Evolutionary conservation across 2,797 vertebrate species (phyloP).

Genomic region (Ficedula albicollis): DNA sequence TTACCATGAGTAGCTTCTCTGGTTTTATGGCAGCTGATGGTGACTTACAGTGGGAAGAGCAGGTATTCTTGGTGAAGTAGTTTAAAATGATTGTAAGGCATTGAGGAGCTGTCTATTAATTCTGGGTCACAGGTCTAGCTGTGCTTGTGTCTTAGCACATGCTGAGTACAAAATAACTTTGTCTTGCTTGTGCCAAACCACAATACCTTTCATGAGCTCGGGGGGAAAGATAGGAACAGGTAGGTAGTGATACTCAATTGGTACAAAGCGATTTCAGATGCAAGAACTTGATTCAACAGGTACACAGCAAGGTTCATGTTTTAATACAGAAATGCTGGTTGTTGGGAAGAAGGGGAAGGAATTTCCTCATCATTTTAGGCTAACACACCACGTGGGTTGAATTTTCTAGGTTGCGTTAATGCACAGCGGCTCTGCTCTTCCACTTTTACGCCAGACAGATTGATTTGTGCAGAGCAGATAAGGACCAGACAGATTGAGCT

Average conservation of each 20-base stretch:
- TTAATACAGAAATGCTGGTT: neutral
- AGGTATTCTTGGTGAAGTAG: neutral
- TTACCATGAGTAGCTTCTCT: neutral
- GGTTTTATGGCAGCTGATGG: neutral
- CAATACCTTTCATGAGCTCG: neutral
- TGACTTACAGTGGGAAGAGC: neutral
- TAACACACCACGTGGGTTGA: rapidly evolving
- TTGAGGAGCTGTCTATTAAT: neutral
- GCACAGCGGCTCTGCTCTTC: neutral
- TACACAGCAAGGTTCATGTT: neutral
- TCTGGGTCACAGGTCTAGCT: neutral
- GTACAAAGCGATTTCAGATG: neutral
- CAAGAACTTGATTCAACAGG: neutral
- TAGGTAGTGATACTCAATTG: neutral
- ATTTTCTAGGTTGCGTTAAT: neutral
- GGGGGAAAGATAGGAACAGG: neutral
- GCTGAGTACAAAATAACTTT: neutral
- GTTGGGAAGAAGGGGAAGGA: neutral
- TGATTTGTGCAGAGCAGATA: neutral
- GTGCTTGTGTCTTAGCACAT: neutral
- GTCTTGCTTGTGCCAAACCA: neutral
- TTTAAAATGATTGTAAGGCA: neutral
- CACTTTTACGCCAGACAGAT: neutral
- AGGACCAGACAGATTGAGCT: too few relatives aligned
- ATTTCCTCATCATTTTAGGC: neutral